phyloP scores from a whole-genome alignment of 2,797 vertebrate species.

The Spinibarbus caldwelli region DNA sequence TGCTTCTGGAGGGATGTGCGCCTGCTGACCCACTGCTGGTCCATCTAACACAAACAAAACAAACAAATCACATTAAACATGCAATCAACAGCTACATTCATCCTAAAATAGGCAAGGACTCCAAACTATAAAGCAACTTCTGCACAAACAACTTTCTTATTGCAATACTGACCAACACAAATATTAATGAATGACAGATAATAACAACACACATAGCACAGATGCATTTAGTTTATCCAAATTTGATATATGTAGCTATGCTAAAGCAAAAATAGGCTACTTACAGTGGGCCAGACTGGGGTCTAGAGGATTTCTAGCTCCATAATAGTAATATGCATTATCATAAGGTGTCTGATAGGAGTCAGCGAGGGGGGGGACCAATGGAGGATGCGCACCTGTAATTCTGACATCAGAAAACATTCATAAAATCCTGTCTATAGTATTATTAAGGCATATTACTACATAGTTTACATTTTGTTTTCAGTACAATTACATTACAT shows the following conservation, averaged over 20 bases:
- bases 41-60: slow-evolving; percentile 68
- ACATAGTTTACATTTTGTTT: not conserved
- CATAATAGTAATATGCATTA: slow-evolving; percentile 87
- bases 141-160: not conserved
- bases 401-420: slow-evolving; percentile 62
- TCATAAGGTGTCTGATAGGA: slow-evolving; percentile 85
- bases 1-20: slow-evolving; percentile 58
- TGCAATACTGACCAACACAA: not conserved
- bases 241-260: not conserved
- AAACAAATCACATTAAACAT: slow-evolving; percentile 40
- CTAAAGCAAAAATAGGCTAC: no score
- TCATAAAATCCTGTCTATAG: not conserved
- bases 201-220: not conserved
- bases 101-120: not conserved
- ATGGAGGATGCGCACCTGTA: slow-evolving; percentile 71
- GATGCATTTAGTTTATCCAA: not conserved
- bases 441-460: not conserved
- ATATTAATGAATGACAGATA: not conserved
- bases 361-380: slow-evolving; percentile 73
- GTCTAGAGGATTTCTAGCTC: slow-evolving; percentile 86
- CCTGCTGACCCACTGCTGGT: slow-evolving; percentile 64
- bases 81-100: not conserved
- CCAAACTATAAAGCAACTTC: not conserved
- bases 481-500: not conserved
- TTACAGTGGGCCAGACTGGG: slow-evolving; percentile 79